Conservation (phyloP, 1,140 invertebrate species). For the Lycorma delicatula region DNA sequence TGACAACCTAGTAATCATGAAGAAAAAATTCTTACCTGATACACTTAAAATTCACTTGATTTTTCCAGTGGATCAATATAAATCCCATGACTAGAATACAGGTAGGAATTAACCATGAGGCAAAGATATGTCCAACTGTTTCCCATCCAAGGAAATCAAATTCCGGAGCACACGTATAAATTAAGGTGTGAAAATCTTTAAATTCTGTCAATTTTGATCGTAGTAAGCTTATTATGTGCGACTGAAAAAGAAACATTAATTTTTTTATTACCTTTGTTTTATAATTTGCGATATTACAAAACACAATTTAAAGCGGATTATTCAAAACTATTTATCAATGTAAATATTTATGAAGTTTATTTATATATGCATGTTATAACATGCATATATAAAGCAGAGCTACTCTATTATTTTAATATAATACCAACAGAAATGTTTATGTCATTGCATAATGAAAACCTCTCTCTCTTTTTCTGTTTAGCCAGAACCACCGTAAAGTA, state of each 20-base stretch:
- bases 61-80: slow-evolving; percentile 9
- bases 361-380: no score
- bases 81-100: slow-evolving; percentile 31
- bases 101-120: slow-evolving; percentile 48
- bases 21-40: background rate
- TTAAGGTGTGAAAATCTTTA: slow-evolving; percentile 69
- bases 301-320: no score
- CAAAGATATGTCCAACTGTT: slow-evolving; percentile 15
- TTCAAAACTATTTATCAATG: no score
- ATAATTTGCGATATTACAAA: no score
- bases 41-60: background rate
- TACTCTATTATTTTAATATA: no score
- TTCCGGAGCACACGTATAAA: slow-evolving; percentile 76
- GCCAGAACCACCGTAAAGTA: no score
- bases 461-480: no score
- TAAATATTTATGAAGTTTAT: no score
- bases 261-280: no score
- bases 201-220: slow-evolving; percentile 64
- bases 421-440: no score
- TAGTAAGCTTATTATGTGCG: slow-evolving; percentile 69
- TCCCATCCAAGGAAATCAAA: slow-evolving; percentile 66
- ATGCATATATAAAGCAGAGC: no score
- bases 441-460: no score
- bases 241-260: slow-evolving; percentile 37
- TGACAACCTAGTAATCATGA: background rate